Conservation (phyloP, 2,888 invertebrate species). For the Spatulosminthurus flaviceps region DNA sequence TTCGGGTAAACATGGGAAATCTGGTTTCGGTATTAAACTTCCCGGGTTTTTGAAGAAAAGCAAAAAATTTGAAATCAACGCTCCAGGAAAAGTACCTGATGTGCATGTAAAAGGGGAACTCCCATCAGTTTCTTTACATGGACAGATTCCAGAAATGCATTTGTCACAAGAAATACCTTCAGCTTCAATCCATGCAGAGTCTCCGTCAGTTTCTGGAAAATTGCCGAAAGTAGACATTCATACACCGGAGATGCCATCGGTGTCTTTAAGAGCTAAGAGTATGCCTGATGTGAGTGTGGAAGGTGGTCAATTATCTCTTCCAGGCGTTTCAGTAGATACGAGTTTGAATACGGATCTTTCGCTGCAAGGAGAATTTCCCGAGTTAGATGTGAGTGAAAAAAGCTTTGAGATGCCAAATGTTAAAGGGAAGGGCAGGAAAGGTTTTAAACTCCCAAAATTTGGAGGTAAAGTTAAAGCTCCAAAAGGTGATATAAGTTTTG, state of each 20-base stretch:
- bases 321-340: neutral
- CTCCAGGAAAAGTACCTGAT: constrained; percentile 9
- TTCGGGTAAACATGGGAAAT: constrained; percentile 1
- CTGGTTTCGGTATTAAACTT: constrained; percentile 28
- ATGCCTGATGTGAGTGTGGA: neutral
- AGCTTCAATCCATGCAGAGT: neutral
- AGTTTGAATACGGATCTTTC: neutral
- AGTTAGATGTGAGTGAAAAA: constrained; percentile 9
- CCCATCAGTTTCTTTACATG: neutral
- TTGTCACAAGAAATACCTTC: neutral
- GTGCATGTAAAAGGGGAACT: constrained; percentile 22
- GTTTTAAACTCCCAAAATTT: constrained; percentile 34
- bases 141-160: neutral
- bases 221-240: neutral
- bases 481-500: neutral
- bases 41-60: constrained; percentile 30
- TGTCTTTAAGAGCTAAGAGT: neutral
- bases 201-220: neutral
- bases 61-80: constrained; percentile 29
- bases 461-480: constrained; percentile 31
- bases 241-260: neutral
- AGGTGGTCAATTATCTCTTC: neutral
- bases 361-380: neutral
- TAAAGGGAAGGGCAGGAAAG: constrained; percentile 9
- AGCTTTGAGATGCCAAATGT: constrained; percentile 7